Conservation (phyloP, 2,113 vertebrate genomes). For the Bolborhynchus lineola region DNA sequence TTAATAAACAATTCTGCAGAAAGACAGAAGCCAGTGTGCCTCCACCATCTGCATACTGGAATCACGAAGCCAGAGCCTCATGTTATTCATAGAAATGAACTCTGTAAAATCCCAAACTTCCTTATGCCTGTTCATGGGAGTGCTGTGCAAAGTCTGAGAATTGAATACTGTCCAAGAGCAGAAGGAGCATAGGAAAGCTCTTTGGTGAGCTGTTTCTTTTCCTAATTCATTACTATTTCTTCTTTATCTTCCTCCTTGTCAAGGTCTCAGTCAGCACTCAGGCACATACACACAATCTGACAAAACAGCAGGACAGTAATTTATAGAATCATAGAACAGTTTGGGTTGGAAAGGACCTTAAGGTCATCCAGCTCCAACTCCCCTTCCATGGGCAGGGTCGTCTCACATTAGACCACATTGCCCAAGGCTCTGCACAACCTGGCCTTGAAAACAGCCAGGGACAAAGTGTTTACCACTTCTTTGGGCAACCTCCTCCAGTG, state of each 20-base stretch:
- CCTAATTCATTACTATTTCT: not conserved
- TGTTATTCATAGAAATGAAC: not conserved
- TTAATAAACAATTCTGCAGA: not conserved
- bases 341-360: not conserved
- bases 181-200: constrained; percentile 15
- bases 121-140: not conserved
- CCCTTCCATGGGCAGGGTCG: not conserved
- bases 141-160: not conserved
- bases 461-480: not conserved
- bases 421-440: not conserved
- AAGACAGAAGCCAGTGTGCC: not conserved
- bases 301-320: constrained; percentile 22
- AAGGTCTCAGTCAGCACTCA: constrained; percentile 14
- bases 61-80: not conserved
- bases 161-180: not conserved
- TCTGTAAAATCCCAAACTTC: not conserved
- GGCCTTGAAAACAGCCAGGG: not conserved
- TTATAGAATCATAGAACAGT: not conserved
- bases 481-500: not conserved
- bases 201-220: not conserved
- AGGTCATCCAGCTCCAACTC: not conserved
- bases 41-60: not conserved
- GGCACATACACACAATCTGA: not conserved
- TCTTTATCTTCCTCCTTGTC: constrained; percentile 22
- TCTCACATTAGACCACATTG: not conserved